These are phyloP conservation scores for Thalpophila matura DNA, from an alignment of 2,888 invertebrate genomes.

Conservation along the genomic window DNA sequence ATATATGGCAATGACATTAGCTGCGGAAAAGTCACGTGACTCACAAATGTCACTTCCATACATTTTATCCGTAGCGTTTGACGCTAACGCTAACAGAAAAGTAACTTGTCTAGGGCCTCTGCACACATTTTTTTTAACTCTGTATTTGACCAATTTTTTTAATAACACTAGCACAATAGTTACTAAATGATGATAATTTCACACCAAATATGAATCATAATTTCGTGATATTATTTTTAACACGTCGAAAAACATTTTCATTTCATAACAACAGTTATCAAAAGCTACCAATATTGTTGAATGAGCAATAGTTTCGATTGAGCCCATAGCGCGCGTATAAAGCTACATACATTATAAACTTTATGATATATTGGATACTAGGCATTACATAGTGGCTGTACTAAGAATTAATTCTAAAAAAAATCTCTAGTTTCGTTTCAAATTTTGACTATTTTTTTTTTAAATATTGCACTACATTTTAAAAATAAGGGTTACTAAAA, in stretches of 20 bases:
- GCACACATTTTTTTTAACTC: too few species aligned
- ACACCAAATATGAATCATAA: too few species aligned
- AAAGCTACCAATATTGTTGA: constrained; percentile 70
- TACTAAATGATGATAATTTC: too few species aligned
- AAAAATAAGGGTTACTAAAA: neutral
- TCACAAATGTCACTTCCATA: too few species aligned
- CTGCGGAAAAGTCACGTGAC: too few species aligned
- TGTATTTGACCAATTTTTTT: too few species aligned
- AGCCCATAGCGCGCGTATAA: constrained; percentile 67
- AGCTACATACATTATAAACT: constrained; percentile 1
- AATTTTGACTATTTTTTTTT: neutral
- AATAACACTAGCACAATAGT: too few species aligned
- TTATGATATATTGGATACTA: neutral
- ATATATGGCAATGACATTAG: too few species aligned
- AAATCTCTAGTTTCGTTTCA: constrained; percentile 25
- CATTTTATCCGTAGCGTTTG: too few species aligned
- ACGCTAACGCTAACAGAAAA: too few species aligned
- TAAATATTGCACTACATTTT: constrained; percentile 3
- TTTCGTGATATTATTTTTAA: too few species aligned
- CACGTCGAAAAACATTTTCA: constrained; percentile 14
- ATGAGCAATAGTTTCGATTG: constrained; percentile 81
- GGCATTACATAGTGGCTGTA: neutral
- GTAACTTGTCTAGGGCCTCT: too few species aligned
- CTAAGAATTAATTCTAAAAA: neutral
- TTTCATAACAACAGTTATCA: constrained; percentile 52